Evolutionary conservation across 2,888 invertebrate species (phyloP), one percentile per base, ranked within the genome.

Genomic region (Eupithecia subumbrata): DNA sequence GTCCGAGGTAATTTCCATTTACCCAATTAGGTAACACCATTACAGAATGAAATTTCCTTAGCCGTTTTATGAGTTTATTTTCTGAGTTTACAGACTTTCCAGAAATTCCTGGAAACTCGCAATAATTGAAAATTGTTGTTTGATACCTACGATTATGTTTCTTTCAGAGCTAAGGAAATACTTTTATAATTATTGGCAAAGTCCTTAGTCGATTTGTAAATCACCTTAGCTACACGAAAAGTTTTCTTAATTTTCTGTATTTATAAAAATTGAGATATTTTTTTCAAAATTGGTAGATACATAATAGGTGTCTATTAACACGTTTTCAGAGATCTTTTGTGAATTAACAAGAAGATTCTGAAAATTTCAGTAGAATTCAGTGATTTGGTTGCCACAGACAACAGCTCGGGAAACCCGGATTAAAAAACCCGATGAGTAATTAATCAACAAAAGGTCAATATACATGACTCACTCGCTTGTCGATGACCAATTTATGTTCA

Each of bases 401-500:
- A 66, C n/a, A 56, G 12, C 22, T 25, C 4, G 40, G 69, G 12
- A 52, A 63, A 43, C 43, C 71, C 22, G 83, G 84, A 84, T 85
- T 85, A 2, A 1, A 84, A 82, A 84, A 84, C 81, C 79, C 74
- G 78, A 84, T 88, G 87, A 91, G 88, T 90, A 89, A 92, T 91
- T 90, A 88, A 89, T 88, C 87, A 85, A 89, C 89, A 88, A 90
- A 89, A 90, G 87, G 85, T 90, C 87, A 89, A 88, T 90, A 86
- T 87, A 87, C 86, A 85, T 84, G 87, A 88, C 81, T 87, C 87
- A 87, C 81, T 89, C 86, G 85, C 84, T 85, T 84, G 85, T 82
- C 84, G 80, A 81, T 86, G 82, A 81, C 80, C 86, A 85, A 86
- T 88, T 85, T 86, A 85, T 84, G 84, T 83, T 79, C 81, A 81